Percentiles rank a stretch among this genome's conserved stretches.
These are phyloP conservation scores for Balaenoptera acutorostrata DNA, from an alignment of 2,113 vertebrate genomes.

Conservation along the genomic window DNA sequence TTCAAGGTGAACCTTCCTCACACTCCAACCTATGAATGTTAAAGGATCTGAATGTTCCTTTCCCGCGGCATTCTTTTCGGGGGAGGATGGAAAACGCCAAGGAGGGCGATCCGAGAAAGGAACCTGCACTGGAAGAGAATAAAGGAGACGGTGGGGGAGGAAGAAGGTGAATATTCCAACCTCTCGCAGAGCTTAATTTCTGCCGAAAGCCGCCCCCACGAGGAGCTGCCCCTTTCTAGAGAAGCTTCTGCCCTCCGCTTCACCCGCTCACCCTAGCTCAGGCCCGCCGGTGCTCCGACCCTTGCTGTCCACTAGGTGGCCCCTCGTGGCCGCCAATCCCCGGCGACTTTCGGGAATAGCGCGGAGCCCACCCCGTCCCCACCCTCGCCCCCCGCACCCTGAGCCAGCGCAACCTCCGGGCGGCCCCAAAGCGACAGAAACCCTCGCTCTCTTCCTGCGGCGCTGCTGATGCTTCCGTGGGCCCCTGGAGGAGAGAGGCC, in stretches of 20 bases:
- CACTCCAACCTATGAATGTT: not conserved
- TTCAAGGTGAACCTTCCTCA: not conserved
- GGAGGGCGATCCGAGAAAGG: no score
- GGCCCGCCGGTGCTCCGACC: not conserved
- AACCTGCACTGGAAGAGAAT: not conserved
- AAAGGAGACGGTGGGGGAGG: not conserved
- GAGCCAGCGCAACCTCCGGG: not conserved
- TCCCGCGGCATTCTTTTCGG: not conserved
- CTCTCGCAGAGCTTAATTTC: not conserved
- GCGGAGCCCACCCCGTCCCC: not conserved
- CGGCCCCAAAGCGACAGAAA: accelerated
- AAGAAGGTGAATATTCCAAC: not conserved
- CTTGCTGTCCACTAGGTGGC: not conserved
- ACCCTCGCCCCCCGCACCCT: not conserved
- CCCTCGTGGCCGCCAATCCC: not conserved
- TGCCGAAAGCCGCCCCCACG: accelerated
- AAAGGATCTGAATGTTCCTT: no score
- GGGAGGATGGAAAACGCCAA: not conserved
- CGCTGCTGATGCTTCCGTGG: not conserved
- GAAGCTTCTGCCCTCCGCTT: no score
- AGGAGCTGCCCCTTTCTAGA: no score
- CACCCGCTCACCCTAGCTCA: accelerated
- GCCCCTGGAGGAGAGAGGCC: no score
- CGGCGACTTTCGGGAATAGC: accelerated
- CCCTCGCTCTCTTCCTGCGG: not conserved